phyloP scores from a whole-genome alignment of 2,888 invertebrate genomes.

The Ectemnius cavifrons region DNA sequence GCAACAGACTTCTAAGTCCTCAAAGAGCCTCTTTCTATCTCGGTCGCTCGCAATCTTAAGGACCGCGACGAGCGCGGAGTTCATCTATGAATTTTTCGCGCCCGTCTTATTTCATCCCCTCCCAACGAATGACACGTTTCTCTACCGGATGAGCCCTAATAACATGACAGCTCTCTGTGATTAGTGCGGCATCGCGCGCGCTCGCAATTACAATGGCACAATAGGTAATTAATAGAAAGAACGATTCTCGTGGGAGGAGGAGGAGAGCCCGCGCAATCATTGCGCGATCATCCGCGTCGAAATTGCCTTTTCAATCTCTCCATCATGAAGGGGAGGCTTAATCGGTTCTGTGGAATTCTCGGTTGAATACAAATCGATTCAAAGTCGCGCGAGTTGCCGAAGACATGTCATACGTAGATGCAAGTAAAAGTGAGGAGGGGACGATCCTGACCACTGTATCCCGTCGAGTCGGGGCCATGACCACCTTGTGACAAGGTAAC shows the following conservation, averaged over 20 bases:
- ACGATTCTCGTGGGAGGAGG: no score
- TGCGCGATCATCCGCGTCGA: no score
- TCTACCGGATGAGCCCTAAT: no score
- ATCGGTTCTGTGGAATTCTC: no score
- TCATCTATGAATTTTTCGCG: not conserved
- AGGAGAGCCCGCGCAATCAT: no score
- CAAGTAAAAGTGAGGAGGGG: constrained; percentile 57
- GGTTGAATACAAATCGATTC: not conserved
- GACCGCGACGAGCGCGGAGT: not conserved
- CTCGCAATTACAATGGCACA: no score
- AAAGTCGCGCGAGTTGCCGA: constrained; percentile 10
- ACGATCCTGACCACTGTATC: constrained; percentile 69
- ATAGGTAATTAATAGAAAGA: no score
- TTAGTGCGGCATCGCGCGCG: no score
- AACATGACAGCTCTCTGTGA: no score
- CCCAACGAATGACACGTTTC: not conserved
- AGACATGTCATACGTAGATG: constrained; percentile 29
- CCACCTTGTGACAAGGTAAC: constrained; percentile 77
- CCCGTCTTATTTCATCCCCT: not conserved
- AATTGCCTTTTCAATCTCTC: no score
- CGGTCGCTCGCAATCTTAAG: not conserved
- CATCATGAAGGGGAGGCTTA: no score
- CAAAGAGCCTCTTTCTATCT: not conserved
- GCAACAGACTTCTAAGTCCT: not conserved
- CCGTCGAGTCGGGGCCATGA: constrained; percentile 72